Percentiles rank a stretch among this genome's conserved stretches.
Conservation (phyloP, 1,140 invertebrate genomes). For the Bombus sylvicola region DNA sequence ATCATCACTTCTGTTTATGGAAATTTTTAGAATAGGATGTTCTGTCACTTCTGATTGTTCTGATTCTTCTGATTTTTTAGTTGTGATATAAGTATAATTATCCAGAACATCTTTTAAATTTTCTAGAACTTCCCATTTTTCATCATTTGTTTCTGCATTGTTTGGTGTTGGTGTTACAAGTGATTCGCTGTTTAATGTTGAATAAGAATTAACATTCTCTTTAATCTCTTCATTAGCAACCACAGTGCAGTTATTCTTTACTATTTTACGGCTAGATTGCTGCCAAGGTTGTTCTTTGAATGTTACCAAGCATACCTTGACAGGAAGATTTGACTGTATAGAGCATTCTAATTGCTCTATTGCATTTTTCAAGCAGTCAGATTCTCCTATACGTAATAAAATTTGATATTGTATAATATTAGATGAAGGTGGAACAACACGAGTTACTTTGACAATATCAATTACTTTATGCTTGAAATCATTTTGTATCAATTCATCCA, state of each 20-base stretch:
- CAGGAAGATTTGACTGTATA: slow-evolving; percentile 68
- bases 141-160: slow-evolving; percentile 36
- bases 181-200: slow-evolving; percentile 34
- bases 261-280: slow-evolving; percentile 68
- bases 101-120: slow-evolving; percentile 48
- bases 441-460: slow-evolving; percentile 73
- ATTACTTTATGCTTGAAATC: slow-evolving; percentile 78
- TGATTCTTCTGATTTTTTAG: slow-evolving; percentile 61
- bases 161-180: slow-evolving; percentile 51
- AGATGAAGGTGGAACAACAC: slow-evolving; percentile 73
- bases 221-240: slow-evolving; percentile 70
- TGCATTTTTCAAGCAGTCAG: slow-evolving; percentile 74
- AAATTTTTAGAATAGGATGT: slow-evolving; percentile 52
- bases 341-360: slow-evolving; percentile 74
- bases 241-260: slow-evolving; percentile 78
- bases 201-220: slow-evolving; percentile 45
- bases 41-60: slow-evolving; percentile 62
- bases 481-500: slow-evolving; percentile 73
- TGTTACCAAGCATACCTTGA: slow-evolving; percentile 73
- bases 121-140: slow-evolving; percentile 37
- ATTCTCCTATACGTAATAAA: slow-evolving; percentile 75
- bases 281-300: slow-evolving; percentile 78
- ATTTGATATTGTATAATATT: slow-evolving; percentile 77
- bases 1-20: slow-evolving; percentile 48
- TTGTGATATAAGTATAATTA: slow-evolving; percentile 45